Conservation (phyloP, 1,140 invertebrate genomes). For the Drosophila tristis region DNA sequence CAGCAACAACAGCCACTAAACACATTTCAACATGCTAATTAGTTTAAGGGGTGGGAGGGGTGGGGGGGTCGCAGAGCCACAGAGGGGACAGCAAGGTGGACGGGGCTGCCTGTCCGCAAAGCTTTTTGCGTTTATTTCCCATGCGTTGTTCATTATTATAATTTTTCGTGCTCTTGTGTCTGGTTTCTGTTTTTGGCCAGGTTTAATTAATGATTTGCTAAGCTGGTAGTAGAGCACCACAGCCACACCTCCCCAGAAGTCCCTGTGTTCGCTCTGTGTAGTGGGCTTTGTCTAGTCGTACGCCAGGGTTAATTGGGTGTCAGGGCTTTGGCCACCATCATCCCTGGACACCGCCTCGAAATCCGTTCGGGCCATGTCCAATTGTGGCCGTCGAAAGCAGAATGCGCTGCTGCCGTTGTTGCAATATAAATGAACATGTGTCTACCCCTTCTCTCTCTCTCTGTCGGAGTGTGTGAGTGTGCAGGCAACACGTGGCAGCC, state of each 20-base stretch:
- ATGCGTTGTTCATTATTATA: slow-evolving; percentile 74
- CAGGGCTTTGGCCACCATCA: slow-evolving; percentile 45
- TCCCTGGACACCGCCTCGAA: neutral
- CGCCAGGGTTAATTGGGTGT: slow-evolving; percentile 70
- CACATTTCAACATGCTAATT: slow-evolving; percentile 69
- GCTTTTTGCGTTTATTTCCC: slow-evolving; percentile 67
- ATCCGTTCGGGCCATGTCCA: slow-evolving; percentile 16
- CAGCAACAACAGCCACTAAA: slow-evolving; percentile 4
- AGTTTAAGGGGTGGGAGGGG: no score
- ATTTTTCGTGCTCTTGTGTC: slow-evolving; percentile 52
- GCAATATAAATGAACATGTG: slow-evolving; percentile 40
- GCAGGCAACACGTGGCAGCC: slow-evolving; percentile 75
- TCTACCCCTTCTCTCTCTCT: neutral
- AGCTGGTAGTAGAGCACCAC: slow-evolving; percentile 46
- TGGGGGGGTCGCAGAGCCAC: slow-evolving; percentile 8
- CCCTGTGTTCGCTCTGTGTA: neutral
- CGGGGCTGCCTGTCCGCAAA: slow-evolving; percentile 21
- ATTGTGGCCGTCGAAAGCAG: slow-evolving; percentile 54
- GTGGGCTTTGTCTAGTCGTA: slow-evolving; percentile 18
- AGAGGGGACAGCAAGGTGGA: neutral
- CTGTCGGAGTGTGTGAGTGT: slow-evolving; percentile 19
- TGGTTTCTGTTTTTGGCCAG: slow-evolving; percentile 57
- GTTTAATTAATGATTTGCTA: slow-evolving; percentile 79
- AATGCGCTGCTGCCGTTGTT: slow-evolving; percentile 15
- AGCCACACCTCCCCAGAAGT: neutral